phyloP scores from a whole-genome alignment of 2,888 invertebrate species.

The Amphipoea lucens region DNA sequence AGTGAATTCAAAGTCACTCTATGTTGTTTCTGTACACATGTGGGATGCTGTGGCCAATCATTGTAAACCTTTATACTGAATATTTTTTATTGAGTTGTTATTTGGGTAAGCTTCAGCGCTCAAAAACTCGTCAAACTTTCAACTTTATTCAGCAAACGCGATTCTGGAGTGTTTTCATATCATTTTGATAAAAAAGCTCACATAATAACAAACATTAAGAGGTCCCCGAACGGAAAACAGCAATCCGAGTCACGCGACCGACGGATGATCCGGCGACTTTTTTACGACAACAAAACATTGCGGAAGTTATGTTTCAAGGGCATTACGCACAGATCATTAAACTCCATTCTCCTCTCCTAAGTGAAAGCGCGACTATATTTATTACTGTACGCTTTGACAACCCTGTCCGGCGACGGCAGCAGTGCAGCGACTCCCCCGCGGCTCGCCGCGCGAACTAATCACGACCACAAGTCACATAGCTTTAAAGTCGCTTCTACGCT shows the following conservation, averaged over 20 bases:
- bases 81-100: background rate
- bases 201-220: conserved; percentile 66
- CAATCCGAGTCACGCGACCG: conserved; percentile 73
- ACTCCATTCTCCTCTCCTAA: conserved; percentile 78
- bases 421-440: conserved; percentile 64
- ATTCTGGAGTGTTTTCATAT: conserved; percentile 17
- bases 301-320: conserved; percentile 86
- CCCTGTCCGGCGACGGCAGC: conserved; percentile 73
- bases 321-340: conserved; percentile 89
- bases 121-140: background rate
- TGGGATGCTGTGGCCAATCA: background rate
- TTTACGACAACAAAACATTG: conserved; percentile 85
- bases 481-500: conserved; percentile 48
- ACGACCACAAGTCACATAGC: conserved; percentile 4
- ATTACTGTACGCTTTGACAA: conserved; percentile 85
- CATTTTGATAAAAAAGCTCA: conserved; percentile 55
- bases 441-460: background rate
- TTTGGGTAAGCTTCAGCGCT: background rate
- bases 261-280: conserved; percentile 75
- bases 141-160: background rate
- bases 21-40: background rate
- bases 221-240: conserved; percentile 70
- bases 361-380: conserved; percentile 84
- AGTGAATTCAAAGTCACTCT: background rate
- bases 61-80: too few relatives aligned